phyloP scores from a whole-genome alignment of 2,113 vertebrate species.

The Erpornis zantholeuca region DNA sequence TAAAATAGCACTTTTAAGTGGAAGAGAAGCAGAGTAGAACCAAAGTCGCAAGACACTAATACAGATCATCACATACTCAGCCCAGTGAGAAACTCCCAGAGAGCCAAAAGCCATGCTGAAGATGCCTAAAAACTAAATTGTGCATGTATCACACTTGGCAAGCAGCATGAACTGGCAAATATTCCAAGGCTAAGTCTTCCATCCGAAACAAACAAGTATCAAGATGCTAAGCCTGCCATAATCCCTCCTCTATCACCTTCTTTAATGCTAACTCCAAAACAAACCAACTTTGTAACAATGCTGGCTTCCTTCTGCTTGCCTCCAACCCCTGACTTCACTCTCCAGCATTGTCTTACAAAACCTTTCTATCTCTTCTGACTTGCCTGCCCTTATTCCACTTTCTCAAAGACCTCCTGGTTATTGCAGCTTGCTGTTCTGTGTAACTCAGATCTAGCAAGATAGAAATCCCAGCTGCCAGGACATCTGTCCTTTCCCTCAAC shows the following conservation, averaged over 20 bases:
- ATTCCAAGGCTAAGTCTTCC: neutral
- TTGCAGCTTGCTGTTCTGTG: neutral
- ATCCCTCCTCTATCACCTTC: neutral
- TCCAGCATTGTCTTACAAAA: neutral
- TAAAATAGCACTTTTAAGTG: neutral
- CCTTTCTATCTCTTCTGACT: neutral
- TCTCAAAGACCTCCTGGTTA: neutral
- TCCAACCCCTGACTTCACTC: neutral
- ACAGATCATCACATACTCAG: neutral
- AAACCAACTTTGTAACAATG: neutral
- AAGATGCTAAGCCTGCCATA: neutral
- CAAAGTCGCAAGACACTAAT: neutral
- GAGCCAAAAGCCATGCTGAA: neutral
- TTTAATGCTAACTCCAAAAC: neutral
- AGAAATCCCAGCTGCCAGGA: neutral
- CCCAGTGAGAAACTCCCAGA: neutral
- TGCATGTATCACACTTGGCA: neutral
- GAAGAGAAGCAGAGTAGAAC: neutral
- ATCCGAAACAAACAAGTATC: neutral
- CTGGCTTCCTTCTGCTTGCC: neutral
- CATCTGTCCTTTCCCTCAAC: neutral
- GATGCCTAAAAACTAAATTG: neutral
- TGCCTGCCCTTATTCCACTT: neutral
- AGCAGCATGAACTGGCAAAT: neutral
- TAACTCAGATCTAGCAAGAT: neutral